Conservation (phyloP, 2,797 vertebrate species). For the Aythya fuligula region DNA sequence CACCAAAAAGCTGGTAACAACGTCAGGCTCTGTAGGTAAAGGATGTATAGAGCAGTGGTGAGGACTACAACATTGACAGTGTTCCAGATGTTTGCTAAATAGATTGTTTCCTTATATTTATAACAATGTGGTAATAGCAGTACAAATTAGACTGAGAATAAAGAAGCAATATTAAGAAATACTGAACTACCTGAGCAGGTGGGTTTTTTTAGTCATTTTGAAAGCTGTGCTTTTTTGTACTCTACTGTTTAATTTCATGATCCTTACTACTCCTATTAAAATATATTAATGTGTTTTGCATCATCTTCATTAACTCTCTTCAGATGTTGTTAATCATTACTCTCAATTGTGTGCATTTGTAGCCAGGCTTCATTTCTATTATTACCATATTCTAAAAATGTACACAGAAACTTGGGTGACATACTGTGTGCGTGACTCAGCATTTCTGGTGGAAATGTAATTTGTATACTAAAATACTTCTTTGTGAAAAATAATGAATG, state of each 20-base stretch:
- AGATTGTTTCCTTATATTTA: background rate
- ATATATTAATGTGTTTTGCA: background rate
- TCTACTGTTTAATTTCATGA: background rate
- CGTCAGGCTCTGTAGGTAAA: background rate
- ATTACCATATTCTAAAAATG: background rate
- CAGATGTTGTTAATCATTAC: background rate
- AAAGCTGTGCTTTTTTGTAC: background rate
- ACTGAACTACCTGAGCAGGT: background rate
- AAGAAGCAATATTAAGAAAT: background rate
- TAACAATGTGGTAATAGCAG: background rate
- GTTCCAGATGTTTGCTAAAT: background rate
- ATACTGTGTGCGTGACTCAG: background rate
- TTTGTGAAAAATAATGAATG: background rate
- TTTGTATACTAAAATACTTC: background rate
- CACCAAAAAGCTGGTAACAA: background rate
- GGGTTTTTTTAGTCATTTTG: background rate
- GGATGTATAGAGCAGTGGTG: background rate
- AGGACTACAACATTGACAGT: background rate
- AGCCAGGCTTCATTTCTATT: background rate
- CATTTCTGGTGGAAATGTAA: background rate
- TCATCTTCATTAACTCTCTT: background rate
- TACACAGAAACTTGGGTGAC: background rate
- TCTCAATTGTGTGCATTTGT: background rate
- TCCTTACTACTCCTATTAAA: background rate
- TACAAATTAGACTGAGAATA: background rate